Base-by-base conservation (phyloP, 2,888 invertebrate genomes). In the Germaria angustata region DNA sequence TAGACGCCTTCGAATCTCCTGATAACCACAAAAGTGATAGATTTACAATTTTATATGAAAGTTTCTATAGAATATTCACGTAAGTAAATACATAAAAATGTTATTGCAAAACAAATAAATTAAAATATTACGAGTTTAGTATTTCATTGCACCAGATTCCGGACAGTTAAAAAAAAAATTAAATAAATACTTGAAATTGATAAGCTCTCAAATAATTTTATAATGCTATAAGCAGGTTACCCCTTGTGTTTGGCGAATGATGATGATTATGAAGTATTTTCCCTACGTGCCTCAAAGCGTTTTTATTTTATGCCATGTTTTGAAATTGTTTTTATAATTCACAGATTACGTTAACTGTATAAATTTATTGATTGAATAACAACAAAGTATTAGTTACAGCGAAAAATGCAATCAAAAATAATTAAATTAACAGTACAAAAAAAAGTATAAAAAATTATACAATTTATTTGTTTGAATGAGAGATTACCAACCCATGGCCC, bases 351-450 rank as follows among this genome's bases (percentile, higher is more conserved):
- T n/a, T n/a, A 36, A 66, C 49, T 39, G 0, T 24, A 24, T 5
- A 36, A 49, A 49, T n/a, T 61, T 63, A 72, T 51, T 41, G 51
- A 72, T 72, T 72, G 28, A 72, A 39, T 61, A 72, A 72, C 51
- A 51, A 20, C 44, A 55, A 39, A 6, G 34, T 57, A 36, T 11
- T 39, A 22, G n/a, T n/a, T 20, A 39, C 39, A 22, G 36, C 7
- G 6, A 55, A 20, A 34, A 34, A 28, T 28, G 44, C 6, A 2
- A 24, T 13, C 4, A 41, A 68, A 68, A 39, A 11, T 13, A 53
- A 34, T 65, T 51, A 46, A 69, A 71, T 36, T 34, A 68, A 68
- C 22, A n/a, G 15, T 32, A 17, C 11, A 15, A 11, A 71, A 8
- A 71, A 68, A 36, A n/a, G 15, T 32, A 17, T 15, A 15, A 11